Evolutionary conservation across 2,797 vertebrate genomes (phyloP).

Genomic region (Lacerta viridis): DNA sequence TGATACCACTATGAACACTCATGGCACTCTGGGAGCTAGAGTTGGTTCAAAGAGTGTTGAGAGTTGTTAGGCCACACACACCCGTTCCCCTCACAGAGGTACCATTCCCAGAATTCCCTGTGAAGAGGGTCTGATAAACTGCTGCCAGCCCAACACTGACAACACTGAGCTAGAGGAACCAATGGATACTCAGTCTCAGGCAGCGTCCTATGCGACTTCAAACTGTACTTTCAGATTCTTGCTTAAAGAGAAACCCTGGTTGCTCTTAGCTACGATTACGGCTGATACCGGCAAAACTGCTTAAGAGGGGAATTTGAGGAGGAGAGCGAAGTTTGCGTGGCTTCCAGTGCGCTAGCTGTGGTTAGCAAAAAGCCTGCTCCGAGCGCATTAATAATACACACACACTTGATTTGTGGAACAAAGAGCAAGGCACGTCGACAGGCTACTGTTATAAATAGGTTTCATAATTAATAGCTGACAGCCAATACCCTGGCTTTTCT

Average conservation of each 20-base stretch:
- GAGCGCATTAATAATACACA: not conserved
- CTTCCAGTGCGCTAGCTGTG: not conserved
- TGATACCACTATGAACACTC: too few relatives aligned
- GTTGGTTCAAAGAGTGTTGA: too few relatives aligned
- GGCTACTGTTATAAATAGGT: slow-evolving; percentile 8
- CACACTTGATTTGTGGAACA: not conserved
- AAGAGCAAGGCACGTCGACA: not conserved
- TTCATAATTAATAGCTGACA: slow-evolving; percentile 40
- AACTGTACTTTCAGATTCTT: not conserved
- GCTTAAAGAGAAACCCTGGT: not conserved
- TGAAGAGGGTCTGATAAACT: too few relatives aligned
- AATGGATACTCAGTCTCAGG: too few relatives aligned
- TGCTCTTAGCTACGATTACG: not conserved
- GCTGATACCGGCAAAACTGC: not conserved
- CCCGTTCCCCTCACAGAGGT: too few relatives aligned
- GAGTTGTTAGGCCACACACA: too few relatives aligned
- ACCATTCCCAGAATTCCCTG: too few relatives aligned
- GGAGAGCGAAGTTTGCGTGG: not conserved
- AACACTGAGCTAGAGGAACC: too few relatives aligned
- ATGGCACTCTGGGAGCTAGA: too few relatives aligned
- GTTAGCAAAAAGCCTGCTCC: not conserved
- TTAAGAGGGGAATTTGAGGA: not conserved
- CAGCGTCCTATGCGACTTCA: too few relatives aligned
- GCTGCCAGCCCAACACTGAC: too few relatives aligned
- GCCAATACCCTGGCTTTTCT: slow-evolving; percentile 40